Evolutionary conservation across 2,113 vertebrate genomes (phyloP).

Genomic region (Pycnonotus jocosus): DNA sequence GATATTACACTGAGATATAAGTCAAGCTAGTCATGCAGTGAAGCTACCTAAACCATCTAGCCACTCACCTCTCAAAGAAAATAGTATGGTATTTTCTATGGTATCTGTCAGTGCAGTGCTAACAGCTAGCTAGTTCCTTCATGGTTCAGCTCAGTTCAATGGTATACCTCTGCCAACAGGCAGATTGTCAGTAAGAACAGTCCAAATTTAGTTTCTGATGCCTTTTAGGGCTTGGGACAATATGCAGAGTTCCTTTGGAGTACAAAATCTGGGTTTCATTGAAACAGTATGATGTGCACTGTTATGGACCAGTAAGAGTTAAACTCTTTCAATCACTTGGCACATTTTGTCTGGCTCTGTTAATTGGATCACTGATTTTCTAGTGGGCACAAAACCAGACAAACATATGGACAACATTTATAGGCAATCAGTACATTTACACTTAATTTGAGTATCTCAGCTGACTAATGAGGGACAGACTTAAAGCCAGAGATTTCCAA

Average conservation of each 20-base stretch:
- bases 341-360: background rate
- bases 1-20: background rate
- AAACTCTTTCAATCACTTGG: background rate
- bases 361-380: constrained; percentile 18
- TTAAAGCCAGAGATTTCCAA: constrained; percentile 22
- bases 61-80: background rate
- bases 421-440: background rate
- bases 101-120: background rate
- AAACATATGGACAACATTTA: constrained; percentile 42
- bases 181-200: background rate
- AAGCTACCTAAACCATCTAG: background rate
- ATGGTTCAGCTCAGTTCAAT: background rate
- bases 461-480: constrained; percentile 37
- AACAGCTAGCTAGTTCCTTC: background rate
- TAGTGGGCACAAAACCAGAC: constrained; percentile 5
- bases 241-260: background rate
- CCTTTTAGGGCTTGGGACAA: background rate
- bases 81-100: background rate
- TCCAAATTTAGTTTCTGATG: background rate
- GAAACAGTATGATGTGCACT: background rate
- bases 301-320: background rate
- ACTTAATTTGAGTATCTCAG: constrained; percentile 10
- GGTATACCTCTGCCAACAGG: background rate
- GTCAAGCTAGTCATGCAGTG: background rate
- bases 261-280: background rate